Percentiles rank a stretch among this genome's conserved stretches.
phyloP scores from a whole-genome alignment of 2,113 vertebrate genomes.

The Rana temporaria region DNA sequence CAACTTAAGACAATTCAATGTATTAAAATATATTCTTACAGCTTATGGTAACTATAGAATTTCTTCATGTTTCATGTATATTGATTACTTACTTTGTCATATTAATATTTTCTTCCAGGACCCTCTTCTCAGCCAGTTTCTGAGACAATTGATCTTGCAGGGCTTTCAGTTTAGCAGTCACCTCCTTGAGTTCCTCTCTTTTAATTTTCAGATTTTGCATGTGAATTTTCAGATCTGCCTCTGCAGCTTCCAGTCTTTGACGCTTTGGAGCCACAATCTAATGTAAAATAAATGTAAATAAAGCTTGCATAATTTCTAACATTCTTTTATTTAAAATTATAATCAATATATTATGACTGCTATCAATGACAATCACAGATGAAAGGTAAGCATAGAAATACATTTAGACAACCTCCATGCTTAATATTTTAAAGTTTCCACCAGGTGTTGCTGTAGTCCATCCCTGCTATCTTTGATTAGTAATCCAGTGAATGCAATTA shows the following conservation, averaged over 20 bases:
- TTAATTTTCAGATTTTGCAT: conserved; percentile 56
- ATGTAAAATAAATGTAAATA: not conserved
- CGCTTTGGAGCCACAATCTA: conserved; percentile 49
- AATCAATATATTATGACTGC: too few relatives aligned
- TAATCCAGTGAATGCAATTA: too few relatives aligned
- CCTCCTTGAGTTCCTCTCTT: conserved; percentile 47
- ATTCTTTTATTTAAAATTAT: too few relatives aligned
- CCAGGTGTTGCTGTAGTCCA: too few relatives aligned
- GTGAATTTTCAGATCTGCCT: conserved; percentile 50
- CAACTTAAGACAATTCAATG: too few relatives aligned
- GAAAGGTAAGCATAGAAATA: too few relatives aligned
- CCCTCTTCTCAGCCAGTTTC: conserved; percentile 59
- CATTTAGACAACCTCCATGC: too few relatives aligned
- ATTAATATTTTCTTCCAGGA: conserved; percentile 59
- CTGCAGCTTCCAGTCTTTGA: conserved; percentile 33
- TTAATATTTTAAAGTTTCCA: too few relatives aligned
- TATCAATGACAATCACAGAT: too few relatives aligned
- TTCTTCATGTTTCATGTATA: not conserved
- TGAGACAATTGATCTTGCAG: conserved; percentile 58
- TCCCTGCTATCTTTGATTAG: too few relatives aligned
- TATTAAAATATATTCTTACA: not conserved
- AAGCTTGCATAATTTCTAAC: too few relatives aligned
- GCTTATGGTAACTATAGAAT: not conserved
- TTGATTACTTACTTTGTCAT: conserved; percentile 67
- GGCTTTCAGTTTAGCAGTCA: conserved; percentile 42